Evolutionary conservation across 2,113 vertebrate species (phyloP).

Genomic region (Pelusios castaneus): DNA sequence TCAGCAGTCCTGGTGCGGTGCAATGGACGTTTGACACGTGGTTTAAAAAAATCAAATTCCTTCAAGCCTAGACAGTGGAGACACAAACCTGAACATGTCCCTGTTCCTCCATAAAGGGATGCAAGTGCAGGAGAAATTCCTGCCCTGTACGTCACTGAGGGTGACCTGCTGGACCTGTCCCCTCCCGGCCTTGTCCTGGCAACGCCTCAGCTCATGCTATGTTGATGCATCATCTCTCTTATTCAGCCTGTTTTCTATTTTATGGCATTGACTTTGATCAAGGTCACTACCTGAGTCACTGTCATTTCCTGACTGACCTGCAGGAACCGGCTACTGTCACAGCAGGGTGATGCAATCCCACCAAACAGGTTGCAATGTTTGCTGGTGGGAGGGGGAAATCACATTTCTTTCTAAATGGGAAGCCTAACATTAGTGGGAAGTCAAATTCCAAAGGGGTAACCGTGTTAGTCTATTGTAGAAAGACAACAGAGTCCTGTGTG

Average conservation of each 20-base stretch:
- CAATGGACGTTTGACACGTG: background rate
- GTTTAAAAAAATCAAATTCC: background rate
- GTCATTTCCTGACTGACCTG: background rate
- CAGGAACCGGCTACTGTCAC: background rate
- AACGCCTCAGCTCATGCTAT: background rate
- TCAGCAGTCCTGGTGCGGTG: background rate
- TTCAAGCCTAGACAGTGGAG: background rate
- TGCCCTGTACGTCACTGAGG: background rate
- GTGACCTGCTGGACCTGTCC: background rate
- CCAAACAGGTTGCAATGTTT: slow-evolving; percentile 7
- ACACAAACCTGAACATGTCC: background rate
- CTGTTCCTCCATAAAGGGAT: background rate
- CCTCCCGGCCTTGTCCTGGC: background rate
- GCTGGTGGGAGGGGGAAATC: background rate
- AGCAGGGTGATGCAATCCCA: background rate
- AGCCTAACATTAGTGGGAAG: slow-evolving; percentile 45
- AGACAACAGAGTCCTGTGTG: no score
- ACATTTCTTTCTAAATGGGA: background rate
- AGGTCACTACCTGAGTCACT: background rate
- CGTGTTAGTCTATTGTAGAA: no score
- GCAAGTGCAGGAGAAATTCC: background rate
- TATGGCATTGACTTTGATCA: background rate
- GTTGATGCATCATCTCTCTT: background rate
- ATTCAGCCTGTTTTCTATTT: background rate
- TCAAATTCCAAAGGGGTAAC: no score